Base-by-base conservation (phyloP, 92 coral and sea anemone species). In the Paragorgia papillata region DNA sequence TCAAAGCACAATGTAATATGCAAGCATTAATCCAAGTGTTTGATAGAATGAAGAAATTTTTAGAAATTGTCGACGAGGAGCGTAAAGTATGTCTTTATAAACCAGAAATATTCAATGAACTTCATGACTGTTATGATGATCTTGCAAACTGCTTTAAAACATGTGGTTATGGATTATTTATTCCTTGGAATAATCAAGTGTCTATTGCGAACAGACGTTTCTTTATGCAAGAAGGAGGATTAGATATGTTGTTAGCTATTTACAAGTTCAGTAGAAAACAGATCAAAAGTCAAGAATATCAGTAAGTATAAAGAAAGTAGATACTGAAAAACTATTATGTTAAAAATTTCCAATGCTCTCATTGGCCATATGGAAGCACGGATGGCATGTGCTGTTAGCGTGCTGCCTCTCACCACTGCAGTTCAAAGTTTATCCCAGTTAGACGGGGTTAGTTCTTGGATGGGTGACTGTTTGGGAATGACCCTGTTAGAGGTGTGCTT, bases 211-310 rank as follows among this genome's bases (percentile, higher is more conserved):
- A 87, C 67, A 79, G 97, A 20, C 92, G 84, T 41, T 92, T 67
- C 57, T 92, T 92, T 80, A 88, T 82, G 9, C 96, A 92, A 57
- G 96, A 92, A 49, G 87, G 85, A 55, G 96, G 97, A 15, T 71
- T 92, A 51, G 87, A 85, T 24, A 73, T 84, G 46, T 75, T 92
- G 35, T 64, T 82, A 71, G 82, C 74, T 21, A 53, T 89, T 31
- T 84, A 82, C 50, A 83, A 59, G 29, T 87, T 83, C 57, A 39
- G 50, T 58, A 37, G 43, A 4, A 37, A 37, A 37, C 43, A 10
- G 6, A 4, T 37, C 10, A 37, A 37, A 37, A 10, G 4, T 37
- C 6, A 4, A 37, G 6, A 37, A 37, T 10, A 4, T 37, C 43
- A 4, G 43, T 37, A 37, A 37, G 43, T 37, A 37, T 46, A 14